These are phyloP conservation scores for Synanthedon myopaeformis DNA, from an alignment of 2,888 invertebrate genomes.

Conservation along the genomic window DNA sequence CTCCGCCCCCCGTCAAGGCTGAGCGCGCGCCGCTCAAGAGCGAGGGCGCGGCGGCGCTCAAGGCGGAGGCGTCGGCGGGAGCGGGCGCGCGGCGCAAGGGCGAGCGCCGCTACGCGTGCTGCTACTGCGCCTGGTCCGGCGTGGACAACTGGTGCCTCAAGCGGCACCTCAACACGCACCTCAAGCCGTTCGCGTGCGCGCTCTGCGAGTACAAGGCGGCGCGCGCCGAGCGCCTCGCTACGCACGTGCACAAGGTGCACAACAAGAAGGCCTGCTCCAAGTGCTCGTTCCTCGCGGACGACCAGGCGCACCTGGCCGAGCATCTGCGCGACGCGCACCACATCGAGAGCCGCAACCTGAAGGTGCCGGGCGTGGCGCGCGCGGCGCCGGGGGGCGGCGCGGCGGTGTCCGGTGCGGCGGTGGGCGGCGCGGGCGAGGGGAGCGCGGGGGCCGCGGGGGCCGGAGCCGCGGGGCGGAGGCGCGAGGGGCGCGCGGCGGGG, in stretches of 20 bases:
- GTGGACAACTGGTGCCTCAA: conserved; percentile 95
- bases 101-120: conserved; percentile 84
- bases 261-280: conserved; percentile 91
- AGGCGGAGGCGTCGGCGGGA: conserved; percentile 20
- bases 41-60: conserved; percentile 17
- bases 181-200: conserved; percentile 91
- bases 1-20: conserved; percentile 34
- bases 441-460: conserved; percentile 15
- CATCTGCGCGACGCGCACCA: conserved; percentile 83
- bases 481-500: conserved; percentile 45
- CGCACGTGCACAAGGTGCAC: conserved; percentile 92
- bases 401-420: conserved; percentile 18
- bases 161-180: conserved; percentile 91
- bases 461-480: conserved; percentile 13
- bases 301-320: conserved; percentile 80
- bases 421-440: conserved; percentile 25
- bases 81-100: conserved; percentile 53
- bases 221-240: conserved; percentile 88
- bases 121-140: conserved; percentile 93
- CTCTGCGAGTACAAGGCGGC: conserved; percentile 95
- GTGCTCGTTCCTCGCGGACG: conserved; percentile 89
- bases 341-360: conserved; percentile 72
- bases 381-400: conserved; percentile 26
- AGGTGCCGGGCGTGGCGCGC: conserved; percentile 60
- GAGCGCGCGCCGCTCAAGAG: conserved; percentile 52